Conservation (phyloP, 2,888 invertebrate species). For the Agriopis leucophaearia region DNA sequence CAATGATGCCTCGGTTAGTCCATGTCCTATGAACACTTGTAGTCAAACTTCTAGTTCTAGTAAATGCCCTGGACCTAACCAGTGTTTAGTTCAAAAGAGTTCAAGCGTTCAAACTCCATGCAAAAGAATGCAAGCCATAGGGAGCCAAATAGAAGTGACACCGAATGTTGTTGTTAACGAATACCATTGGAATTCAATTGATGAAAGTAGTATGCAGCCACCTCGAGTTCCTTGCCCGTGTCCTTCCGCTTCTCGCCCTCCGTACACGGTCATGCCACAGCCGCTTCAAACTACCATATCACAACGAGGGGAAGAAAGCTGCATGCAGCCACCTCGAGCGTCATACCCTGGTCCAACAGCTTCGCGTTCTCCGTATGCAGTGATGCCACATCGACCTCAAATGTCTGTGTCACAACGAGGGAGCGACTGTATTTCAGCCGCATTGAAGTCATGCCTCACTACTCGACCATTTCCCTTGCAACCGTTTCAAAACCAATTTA, state of each 20-base stretch:
- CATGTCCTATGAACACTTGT: conserved; percentile 48
- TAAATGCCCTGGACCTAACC: neutral
- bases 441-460: conserved; percentile 12
- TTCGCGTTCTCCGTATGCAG: neutral
- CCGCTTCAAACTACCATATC: neutral
- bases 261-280: conserved; percentile 11
- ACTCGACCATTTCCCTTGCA: conserved; percentile 3
- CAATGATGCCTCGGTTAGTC: conserved; percentile 49
- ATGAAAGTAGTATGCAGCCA: conserved; percentile 4
- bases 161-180: conserved; percentile 63
- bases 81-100: conserved; percentile 16
- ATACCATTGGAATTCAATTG: conserved; percentile 60
- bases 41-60: conserved; percentile 53
- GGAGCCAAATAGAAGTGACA: conserved; percentile 40
- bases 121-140: conserved; percentile 26
- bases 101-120: conserved; percentile 27
- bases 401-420: neutral
- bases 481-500: conserved; percentile 10
- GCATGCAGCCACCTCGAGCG: neutral
- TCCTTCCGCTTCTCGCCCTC: conserved; percentile 7
- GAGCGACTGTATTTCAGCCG: neutral
- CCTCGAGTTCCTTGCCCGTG: conserved; percentile 10
- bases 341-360: neutral
- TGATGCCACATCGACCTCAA: neutral
- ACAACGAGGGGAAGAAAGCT: conserved; percentile 1